These are phyloP conservation scores for Cybosia mesomella DNA, from an alignment of 2,888 invertebrate genomes.

Conservation along the genomic window DNA sequence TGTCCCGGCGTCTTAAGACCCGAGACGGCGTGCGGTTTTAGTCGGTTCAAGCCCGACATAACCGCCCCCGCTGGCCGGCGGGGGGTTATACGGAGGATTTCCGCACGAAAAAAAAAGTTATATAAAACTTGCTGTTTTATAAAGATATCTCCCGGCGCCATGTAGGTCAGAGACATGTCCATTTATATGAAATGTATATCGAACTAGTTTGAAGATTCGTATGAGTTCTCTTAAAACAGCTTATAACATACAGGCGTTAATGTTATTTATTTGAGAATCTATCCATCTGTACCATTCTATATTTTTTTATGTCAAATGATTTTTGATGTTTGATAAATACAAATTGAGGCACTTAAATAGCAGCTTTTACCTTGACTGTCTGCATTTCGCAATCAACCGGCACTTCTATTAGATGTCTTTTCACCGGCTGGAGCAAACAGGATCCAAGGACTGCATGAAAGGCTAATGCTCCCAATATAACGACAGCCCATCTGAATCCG, in stretches of 20 bases:
- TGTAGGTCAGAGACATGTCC: not conserved
- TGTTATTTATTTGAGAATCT: not conserved
- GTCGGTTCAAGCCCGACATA: too few relatives aligned
- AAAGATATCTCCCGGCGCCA: not conserved
- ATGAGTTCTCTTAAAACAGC: not conserved
- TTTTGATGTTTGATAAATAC: too few relatives aligned
- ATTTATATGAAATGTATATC: not conserved
- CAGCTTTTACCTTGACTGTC: slow-evolving; percentile 73
- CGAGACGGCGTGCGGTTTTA: too few relatives aligned
- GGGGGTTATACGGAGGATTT: too few relatives aligned
- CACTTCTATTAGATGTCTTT: slow-evolving; percentile 89
- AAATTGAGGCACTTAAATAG: not conserved
- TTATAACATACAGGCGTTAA: not conserved
- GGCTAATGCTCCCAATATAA: slow-evolving; percentile 89
- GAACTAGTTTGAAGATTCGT: not conserved
- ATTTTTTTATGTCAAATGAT: too few relatives aligned
- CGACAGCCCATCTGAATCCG: slow-evolving; percentile 90
- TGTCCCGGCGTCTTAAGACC: too few relatives aligned
- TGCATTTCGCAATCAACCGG: slow-evolving; percentile 85
- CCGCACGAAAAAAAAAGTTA: too few relatives aligned
- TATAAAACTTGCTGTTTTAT: not conserved
- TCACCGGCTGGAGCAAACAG: slow-evolving; percentile 89
- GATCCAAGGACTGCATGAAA: slow-evolving; percentile 90
- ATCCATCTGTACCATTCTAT: too few relatives aligned
- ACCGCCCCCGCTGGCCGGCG: too few relatives aligned